A percentile compares a stretch with the other conserved stretches of the same genome.
These are phyloP conservation scores for Boleophthalmus pectinirostris DNA, from an alignment of 2,113 vertebrate species.

Conservation along the genomic window DNA sequence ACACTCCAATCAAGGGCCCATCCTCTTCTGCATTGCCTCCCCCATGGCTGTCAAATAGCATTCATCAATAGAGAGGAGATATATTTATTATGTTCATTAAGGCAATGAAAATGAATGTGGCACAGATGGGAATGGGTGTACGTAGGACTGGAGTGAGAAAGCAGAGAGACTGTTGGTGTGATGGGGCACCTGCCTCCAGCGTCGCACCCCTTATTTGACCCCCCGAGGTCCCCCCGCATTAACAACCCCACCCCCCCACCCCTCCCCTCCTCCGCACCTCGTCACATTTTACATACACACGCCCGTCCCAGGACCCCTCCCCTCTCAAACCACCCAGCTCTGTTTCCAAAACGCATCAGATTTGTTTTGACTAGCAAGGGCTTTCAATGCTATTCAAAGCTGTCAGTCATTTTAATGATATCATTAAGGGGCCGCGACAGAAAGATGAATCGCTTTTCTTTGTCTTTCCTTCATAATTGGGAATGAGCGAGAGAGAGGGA, in stretches of 20 bases:
- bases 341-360: conserved; percentile 76
- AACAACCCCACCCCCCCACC: conserved; percentile 36
- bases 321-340: conserved; percentile 70
- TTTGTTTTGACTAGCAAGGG: conserved; percentile 78
- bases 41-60: conserved; percentile 66
- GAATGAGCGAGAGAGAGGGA: conserved; percentile 54
- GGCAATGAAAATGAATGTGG: conserved; percentile 70
- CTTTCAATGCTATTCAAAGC: conserved; percentile 72
- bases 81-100: conserved; percentile 77
- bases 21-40: conserved; percentile 60
- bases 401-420: conserved; percentile 84
- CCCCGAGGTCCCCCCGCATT: conserved; percentile 65
- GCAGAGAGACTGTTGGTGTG: conserved; percentile 32
- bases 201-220: conserved; percentile 47
- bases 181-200: conserved; percentile 64
- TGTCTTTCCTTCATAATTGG: conserved; percentile 80
- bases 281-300: conserved; percentile 33
- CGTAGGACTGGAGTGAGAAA: conserved; percentile 45
- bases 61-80: conserved; percentile 69
- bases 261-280: conserved; percentile 27
- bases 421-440: conserved; percentile 76
- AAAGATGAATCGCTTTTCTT: conserved; percentile 79
- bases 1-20: conserved; percentile 69
- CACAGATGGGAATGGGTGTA: conserved; percentile 63
- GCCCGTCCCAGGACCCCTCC: conserved; percentile 41